Evolutionary conservation across 2,797 vertebrate genomes (phyloP).

Genomic region (Siniperca undulata): DNA sequence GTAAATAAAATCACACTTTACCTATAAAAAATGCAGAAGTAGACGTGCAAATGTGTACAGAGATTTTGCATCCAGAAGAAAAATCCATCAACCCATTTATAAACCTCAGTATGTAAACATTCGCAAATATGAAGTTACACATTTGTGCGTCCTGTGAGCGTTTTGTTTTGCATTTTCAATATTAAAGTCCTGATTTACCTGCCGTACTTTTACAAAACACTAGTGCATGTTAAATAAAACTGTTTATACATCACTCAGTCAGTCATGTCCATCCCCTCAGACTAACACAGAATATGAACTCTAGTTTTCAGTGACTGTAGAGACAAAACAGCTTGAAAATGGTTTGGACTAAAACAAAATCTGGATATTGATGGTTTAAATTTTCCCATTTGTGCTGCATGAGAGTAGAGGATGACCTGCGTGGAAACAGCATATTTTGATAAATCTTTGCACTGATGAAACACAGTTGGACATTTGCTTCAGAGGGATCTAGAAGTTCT

Average conservation of each 20-base stretch:
- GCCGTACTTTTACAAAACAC: neutral
- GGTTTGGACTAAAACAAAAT: neutral
- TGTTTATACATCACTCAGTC: neutral
- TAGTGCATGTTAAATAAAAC: neutral
- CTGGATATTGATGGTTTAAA: neutral
- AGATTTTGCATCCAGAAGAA: neutral
- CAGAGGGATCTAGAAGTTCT: neutral
- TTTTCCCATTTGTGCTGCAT: neutral
- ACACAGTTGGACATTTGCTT: neutral
- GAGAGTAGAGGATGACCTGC: neutral
- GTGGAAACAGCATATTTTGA: neutral
- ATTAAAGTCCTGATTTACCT: slow-evolving; percentile 1
- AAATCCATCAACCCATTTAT: neutral
- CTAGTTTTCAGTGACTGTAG: neutral
- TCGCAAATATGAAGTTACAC: too few species aligned
- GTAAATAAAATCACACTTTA: neutral
- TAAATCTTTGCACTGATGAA: neutral
- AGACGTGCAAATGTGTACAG: neutral
- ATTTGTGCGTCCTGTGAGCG: too few species aligned
- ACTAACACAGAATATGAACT: neutral
- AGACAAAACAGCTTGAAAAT: neutral
- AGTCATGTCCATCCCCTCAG: neutral
- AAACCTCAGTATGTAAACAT: slow-evolving; percentile 1
- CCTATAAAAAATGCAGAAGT: neutral
- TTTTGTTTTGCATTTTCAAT: neutral